These are phyloP conservation scores for Erebia aethiops DNA, from an alignment of 2,888 invertebrate species.

Conservation along the genomic window DNA sequence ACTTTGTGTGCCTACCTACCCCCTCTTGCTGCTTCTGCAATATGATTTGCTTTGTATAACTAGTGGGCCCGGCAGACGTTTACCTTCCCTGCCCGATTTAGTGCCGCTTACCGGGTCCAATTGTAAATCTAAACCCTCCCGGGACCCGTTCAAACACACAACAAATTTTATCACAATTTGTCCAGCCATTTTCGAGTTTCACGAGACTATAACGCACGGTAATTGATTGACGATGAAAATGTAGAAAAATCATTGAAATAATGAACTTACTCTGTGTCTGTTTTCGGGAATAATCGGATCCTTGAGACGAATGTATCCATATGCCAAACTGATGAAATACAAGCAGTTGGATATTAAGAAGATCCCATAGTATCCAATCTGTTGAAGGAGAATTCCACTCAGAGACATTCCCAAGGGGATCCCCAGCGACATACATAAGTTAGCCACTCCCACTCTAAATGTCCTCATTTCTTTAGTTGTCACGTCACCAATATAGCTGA, in stretches of 20 bases:
- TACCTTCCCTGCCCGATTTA: too few relatives aligned
- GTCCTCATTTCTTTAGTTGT: conserved; percentile 84
- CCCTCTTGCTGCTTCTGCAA: too few relatives aligned
- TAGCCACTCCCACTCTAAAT: conserved; percentile 84
- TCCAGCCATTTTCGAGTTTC: too few relatives aligned
- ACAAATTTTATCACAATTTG: too few relatives aligned
- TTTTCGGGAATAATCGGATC: conserved; percentile 69
- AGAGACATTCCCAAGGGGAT: conserved; percentile 83
- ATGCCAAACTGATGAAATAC: conserved; percentile 78
- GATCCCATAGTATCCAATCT: conserved; percentile 79
- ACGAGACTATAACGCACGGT: too few relatives aligned
- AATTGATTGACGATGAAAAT: neutral
- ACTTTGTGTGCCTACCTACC: too few relatives aligned
- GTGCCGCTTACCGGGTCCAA: too few relatives aligned
- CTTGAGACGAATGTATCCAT: conserved; percentile 75
- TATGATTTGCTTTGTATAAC: too few relatives aligned
- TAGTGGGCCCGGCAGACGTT: too few relatives aligned
- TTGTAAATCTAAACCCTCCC: too few relatives aligned
- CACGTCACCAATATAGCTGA: conserved; percentile 85
- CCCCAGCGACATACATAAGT: conserved; percentile 84
- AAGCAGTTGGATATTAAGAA: conserved; percentile 77
- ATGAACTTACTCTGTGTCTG: conserved; percentile 70
- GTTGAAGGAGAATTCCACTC: conserved; percentile 79
- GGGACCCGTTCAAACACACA: too few relatives aligned
- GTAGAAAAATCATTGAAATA: neutral